A percentile compares a stretch with the other conserved stretches of the same genome.
Evolutionary conservation across 2,113 vertebrate genomes (phyloP).

Genomic region (Nyctibius bracteatus): DNA sequence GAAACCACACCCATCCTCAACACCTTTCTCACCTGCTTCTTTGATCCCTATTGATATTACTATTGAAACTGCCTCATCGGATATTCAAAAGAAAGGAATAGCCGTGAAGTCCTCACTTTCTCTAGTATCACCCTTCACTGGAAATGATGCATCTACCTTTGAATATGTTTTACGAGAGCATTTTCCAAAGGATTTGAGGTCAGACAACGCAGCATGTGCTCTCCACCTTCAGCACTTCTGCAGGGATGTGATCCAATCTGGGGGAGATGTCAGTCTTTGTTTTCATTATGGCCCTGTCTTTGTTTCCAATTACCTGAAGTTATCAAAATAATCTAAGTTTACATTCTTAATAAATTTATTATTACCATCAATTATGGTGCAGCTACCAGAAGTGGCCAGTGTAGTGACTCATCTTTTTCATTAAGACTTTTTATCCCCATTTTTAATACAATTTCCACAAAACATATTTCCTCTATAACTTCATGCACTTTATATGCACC

Average conservation of each 20-base stretch:
- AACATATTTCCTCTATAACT: not conserved
- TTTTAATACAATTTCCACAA: not conserved
- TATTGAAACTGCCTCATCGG: not conserved
- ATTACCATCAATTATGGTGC: not conserved
- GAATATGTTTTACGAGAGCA: not conserved
- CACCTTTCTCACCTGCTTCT: not conserved
- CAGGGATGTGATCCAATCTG: not conserved
- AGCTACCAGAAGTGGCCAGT: not conserved
- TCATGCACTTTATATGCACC: not conserved
- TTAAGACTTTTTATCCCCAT: not conserved
- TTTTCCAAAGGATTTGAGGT: not conserved
- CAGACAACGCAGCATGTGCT: fast-evolving
- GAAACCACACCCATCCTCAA: not conserved
- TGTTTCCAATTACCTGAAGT: not conserved
- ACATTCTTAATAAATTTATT: not conserved
- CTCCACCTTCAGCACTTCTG: not conserved
- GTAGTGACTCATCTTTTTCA: not conserved
- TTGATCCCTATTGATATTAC: not conserved
- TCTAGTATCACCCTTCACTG: not conserved
- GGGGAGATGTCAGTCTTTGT: not conserved
- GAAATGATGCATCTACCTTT: not conserved
- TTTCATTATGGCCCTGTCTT: not conserved
- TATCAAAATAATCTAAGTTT: not conserved
- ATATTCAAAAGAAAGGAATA: not conserved
- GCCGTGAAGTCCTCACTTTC: not conserved